Percentiles rank a stretch among this genome's conserved stretches.
These are phyloP conservation scores for Asobara japonica DNA, from an alignment of 1,140 invertebrate genomes.

Conservation along the genomic window DNA sequence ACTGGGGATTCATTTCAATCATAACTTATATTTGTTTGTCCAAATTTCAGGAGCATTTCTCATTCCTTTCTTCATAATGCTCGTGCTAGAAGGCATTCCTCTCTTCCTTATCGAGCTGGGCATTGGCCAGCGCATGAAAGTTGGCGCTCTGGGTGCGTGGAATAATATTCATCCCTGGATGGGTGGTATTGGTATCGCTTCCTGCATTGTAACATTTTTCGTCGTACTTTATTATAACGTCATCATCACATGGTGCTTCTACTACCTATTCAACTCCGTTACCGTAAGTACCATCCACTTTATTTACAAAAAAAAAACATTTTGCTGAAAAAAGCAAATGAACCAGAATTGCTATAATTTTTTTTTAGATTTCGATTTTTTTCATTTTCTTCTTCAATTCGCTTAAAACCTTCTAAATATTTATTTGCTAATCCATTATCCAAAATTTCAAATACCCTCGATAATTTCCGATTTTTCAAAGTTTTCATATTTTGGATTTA, in stretches of 20 bases:
- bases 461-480: too few species aligned
- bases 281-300: constrained; percentile 71
- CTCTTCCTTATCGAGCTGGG: constrained; percentile 94
- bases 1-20: too few species aligned
- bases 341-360: too few species aligned
- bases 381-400: too few species aligned
- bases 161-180: constrained; percentile 94
- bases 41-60: constrained; percentile 89
- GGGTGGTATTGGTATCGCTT: constrained; percentile 88
- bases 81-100: constrained; percentile 91
- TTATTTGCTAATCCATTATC: too few species aligned
- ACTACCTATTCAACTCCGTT: constrained; percentile 92
- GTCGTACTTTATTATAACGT: constrained; percentile 97
- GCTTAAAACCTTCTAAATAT: too few species aligned
- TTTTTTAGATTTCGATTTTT: too few species aligned
- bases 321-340: too few species aligned
- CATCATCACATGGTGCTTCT: constrained; percentile 98
- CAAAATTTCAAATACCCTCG: too few species aligned
- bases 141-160: constrained; percentile 92
- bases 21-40: constrained; percentile 20
- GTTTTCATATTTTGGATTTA: too few species aligned
- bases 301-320: too few species aligned
- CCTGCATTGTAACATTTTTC: constrained; percentile 91
- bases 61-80: constrained; percentile 95
- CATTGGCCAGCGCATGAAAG: constrained; percentile 89